These are phyloP conservation scores for Psilopsiagon aurifrons DNA, from an alignment of 2,113 vertebrate genomes.

Conservation along the genomic window DNA sequence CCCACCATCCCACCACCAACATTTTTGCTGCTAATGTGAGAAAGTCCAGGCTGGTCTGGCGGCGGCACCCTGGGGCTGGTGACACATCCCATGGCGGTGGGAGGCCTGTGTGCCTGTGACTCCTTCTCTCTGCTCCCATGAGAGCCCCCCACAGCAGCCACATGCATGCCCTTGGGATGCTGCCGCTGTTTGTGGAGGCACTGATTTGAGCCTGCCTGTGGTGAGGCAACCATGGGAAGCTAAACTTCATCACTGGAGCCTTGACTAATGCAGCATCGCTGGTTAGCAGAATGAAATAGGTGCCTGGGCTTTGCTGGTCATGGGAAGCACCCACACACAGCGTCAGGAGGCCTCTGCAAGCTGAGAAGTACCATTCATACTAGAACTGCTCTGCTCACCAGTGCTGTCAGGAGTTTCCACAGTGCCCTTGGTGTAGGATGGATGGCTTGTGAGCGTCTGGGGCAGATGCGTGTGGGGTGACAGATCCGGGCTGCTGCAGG, in stretches of 20 bases:
- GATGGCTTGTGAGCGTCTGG: not conserved
- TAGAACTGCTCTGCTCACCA: not conserved
- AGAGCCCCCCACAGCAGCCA: not conserved
- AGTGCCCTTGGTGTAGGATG: not conserved
- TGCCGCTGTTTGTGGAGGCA: not conserved
- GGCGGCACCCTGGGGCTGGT: fast-evolving
- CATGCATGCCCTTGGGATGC: not conserved
- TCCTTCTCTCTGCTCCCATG: not conserved
- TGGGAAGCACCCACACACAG: fast-evolving
- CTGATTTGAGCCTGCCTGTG: not conserved
- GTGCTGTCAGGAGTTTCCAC: not conserved
- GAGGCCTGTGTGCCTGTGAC: not conserved
- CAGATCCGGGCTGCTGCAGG: not conserved
- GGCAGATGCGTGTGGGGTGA: not conserved
- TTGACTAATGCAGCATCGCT: not conserved
- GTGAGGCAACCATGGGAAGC: not conserved
- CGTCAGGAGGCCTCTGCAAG: not conserved
- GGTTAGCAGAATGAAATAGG: not conserved
- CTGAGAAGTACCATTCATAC: not conserved
- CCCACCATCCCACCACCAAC: not conserved
- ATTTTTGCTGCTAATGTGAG: not conserved
- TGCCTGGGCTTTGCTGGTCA: not conserved
- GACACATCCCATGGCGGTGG: not conserved
- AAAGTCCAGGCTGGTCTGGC: not conserved
- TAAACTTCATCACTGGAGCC: not conserved